Percentiles rank a stretch among this genome's conserved stretches.
phyloP scores from a whole-genome alignment of 2,888 invertebrate species.

The Linnaemya vulpina region DNA sequence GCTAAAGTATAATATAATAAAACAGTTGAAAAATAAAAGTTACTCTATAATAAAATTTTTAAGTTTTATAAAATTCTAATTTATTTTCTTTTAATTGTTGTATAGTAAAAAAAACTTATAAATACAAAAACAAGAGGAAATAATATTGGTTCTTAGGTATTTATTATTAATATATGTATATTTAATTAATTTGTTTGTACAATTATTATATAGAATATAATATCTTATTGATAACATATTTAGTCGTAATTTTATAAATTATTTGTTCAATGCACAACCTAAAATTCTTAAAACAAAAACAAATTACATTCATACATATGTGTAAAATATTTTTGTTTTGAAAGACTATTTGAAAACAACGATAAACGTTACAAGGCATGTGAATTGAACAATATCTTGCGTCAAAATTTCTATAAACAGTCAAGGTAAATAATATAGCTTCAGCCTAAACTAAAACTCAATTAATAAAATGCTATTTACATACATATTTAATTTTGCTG shows the following conservation, averaged over 20 bases:
- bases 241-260: slow-evolving; percentile 12
- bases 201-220: slow-evolving; percentile 43
- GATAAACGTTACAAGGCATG: no score
- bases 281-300: no score
- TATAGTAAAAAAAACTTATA: slow-evolving; percentile 50
- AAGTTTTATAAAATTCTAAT: slow-evolving; percentile 6
- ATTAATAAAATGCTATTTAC: slow-evolving; percentile 36
- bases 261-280: no score
- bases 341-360: no score
- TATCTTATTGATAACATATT: slow-evolving; percentile 32
- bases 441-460: slow-evolving; percentile 7
- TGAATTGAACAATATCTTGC: no score
- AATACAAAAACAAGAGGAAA: slow-evolving; percentile 42
- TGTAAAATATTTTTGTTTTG: no score
- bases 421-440: slow-evolving; percentile 21
- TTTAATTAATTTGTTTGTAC: slow-evolving; percentile 75
- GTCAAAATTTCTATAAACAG: slow-evolving; percentile 18
- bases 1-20: slow-evolving; percentile 69
- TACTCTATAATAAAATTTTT: slow-evolving; percentile 40
- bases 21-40: slow-evolving; percentile 50
- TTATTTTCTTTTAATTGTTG: background rate
- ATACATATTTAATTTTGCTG: slow-evolving; percentile 20
- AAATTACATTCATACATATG: no score
- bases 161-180: slow-evolving; percentile 66
- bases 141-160: slow-evolving; percentile 42